Percentiles rank a stretch among this genome's conserved stretches.
Conservation (phyloP, 2,888 invertebrate species). For the Bombylius major region DNA sequence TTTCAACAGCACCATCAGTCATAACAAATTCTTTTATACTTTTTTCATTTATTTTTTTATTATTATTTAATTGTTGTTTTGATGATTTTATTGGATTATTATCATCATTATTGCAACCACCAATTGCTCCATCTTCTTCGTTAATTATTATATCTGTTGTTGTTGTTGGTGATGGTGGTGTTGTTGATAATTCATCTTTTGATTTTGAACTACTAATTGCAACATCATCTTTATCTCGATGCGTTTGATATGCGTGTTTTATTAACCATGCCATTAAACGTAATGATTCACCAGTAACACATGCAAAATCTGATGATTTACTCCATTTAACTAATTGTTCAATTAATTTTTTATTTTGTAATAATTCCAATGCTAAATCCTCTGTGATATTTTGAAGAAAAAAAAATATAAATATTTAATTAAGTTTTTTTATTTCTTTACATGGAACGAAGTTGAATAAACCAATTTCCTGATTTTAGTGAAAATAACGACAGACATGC, state of each 20-base stretch:
- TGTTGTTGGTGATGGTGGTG: not conserved
- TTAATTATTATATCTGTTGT: not conserved
- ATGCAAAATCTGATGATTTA: conserved; percentile 62
- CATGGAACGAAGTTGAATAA: no score
- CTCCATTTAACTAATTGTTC: conserved; percentile 62
- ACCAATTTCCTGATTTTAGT: no score
- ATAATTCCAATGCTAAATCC: conserved; percentile 54
- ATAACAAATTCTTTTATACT: conserved; percentile 36
- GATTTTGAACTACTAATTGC: not conserved
- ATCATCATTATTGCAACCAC: conserved; percentile 13
- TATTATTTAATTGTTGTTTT: not conserved
- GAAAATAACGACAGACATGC: no score
- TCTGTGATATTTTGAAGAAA: conserved; percentile 38
- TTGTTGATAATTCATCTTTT: not conserved
- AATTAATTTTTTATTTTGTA: conserved; percentile 49
- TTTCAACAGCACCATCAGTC: conserved; percentile 56
- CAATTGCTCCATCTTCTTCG: not conserved
- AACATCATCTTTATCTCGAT: conserved; percentile 18
- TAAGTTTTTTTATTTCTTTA: not conserved
- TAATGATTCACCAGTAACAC: conserved; percentile 71
- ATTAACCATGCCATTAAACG: conserved; percentile 67
- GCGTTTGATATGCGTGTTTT: conserved; percentile 46
- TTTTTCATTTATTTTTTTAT: conserved; percentile 23
- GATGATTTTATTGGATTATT: conserved; percentile 21
- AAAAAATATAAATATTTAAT: conserved; percentile 4